phyloP scores from a whole-genome alignment of 2,113 vertebrate species.

The rabbit (Oryctolagus cuniculus) region DNA sequence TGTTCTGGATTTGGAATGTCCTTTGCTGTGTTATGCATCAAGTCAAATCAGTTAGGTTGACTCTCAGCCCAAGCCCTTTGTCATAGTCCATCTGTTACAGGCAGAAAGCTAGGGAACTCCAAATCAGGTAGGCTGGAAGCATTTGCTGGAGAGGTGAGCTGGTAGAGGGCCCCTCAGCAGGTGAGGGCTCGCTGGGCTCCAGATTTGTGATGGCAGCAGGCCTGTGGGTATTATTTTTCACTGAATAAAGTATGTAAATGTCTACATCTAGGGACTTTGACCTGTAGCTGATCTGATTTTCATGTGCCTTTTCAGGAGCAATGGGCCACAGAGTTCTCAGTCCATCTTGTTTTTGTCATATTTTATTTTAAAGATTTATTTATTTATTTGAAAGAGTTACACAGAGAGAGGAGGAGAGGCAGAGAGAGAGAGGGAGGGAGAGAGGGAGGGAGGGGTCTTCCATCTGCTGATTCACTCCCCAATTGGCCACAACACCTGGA shows the following conservation, averaged over 20 bases:
- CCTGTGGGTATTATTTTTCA: neutral
- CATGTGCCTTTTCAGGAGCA: neutral
- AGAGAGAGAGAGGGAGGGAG: too few relatives aligned
- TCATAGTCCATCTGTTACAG: neutral
- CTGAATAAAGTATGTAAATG: slow-evolving; percentile 17
- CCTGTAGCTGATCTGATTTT: neutral
- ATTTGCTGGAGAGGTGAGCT: neutral
- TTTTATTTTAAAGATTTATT: too few relatives aligned
- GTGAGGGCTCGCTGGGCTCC: neutral
- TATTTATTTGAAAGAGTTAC: neutral
- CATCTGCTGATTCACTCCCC: too few relatives aligned
- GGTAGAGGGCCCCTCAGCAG: neutral
- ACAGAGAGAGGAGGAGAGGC: too few relatives aligned
- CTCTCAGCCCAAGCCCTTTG: neutral
- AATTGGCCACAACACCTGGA: too few relatives aligned
- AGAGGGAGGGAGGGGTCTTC: neutral
- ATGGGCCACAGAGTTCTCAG: neutral
- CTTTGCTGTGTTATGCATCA: neutral
- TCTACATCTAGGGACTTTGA: neutral
- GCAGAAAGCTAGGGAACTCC: neutral
- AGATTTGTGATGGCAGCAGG: neutral
- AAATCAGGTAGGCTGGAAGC: neutral
- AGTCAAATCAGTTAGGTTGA: neutral
- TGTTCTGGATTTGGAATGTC: slow-evolving; percentile 20
- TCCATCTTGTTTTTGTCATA: slow-evolving; percentile 31